Evolutionary conservation across 2,888 invertebrate genomes (phyloP), one percentile per base, ranked within the genome.

Genomic region (Gnatocerus cornutus): DNA sequence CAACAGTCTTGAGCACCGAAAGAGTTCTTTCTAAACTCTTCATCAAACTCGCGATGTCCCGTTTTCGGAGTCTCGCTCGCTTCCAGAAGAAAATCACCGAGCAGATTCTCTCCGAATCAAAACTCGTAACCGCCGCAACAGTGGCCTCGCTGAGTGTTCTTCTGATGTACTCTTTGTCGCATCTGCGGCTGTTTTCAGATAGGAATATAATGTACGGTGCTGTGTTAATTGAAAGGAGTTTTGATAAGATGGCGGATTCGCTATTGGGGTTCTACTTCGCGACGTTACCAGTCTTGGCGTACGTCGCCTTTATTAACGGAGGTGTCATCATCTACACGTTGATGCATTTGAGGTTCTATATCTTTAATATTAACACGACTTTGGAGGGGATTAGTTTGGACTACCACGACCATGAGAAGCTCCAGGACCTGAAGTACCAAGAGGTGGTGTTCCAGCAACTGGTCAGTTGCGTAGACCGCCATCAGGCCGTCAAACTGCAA

Each of bases 301-400:
- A 48, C 48, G 48, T 48, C 3, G 48, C 21, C 2, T 48, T 48
- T 16, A 48, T 48, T n/a, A 48, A 48, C 8, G 48, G 16, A 16
- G 48, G 16, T 1, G 48, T 48, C 9, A 48, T 48, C 1, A 16
- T 48, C 10, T 48, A 48, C 27, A 48, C 48, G 13, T 10, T 48
- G 27, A 48, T 48, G 48, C 48, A 48, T n/a, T 16, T 48, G 16
- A 48, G 27, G 48, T 48, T 48, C 0, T 48, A 48, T 0, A 27
- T 48, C 9, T 48, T 48, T 8, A 8, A 6, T 7, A 48, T 48
- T 21, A 48, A 48, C 10, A 10, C 7, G 3, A 7, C 6, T 3
- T 21, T 48, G 9, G 27, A 48, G 8, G 9, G 8, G 1, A 21
- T 48, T 3, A 14, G 6, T 10, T 4, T 16, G 1, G 13, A 48